These are phyloP conservation scores for Acanthornis magna DNA, from an alignment of 2,797 vertebrate genomes.

Conservation along the genomic window DNA sequence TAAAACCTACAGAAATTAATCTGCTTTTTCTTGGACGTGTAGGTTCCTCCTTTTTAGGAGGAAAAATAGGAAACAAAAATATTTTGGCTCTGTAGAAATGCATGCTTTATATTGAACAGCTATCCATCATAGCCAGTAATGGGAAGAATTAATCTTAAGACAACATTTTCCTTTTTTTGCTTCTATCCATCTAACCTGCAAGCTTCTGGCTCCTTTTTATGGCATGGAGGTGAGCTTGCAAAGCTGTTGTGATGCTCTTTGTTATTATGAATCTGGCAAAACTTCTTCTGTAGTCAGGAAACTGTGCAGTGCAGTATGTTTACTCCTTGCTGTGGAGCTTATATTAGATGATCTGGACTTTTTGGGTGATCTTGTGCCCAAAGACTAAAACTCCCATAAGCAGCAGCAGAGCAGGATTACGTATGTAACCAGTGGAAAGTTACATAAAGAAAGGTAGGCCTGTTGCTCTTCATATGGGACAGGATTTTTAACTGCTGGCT, in stretches of 20 bases:
- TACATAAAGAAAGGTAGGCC: neutral
- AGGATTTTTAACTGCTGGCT: neutral
- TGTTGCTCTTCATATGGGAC: neutral
- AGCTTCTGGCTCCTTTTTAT: neutral
- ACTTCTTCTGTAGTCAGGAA: neutral
- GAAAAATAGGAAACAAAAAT: neutral
- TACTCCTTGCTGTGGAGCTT: neutral
- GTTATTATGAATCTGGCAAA: neutral
- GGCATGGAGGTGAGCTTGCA: neutral
- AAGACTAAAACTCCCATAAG: neutral
- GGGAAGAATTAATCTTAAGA: neutral
- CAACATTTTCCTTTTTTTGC: neutral
- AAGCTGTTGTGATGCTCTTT: neutral
- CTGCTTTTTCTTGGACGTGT: neutral
- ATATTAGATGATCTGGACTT: neutral
- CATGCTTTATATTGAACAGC: neutral
- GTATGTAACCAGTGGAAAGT: neutral
- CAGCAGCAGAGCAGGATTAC: neutral
- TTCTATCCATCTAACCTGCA: neutral
- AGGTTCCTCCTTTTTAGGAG: neutral
- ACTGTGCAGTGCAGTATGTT: neutral
- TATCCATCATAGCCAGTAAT: neutral
- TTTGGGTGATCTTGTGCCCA: neutral
- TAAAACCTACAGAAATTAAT: neutral
- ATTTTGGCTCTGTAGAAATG: neutral